Conservation (phyloP, 2,888 invertebrate genomes). For the Liopterus haemorrhoidalis region DNA sequence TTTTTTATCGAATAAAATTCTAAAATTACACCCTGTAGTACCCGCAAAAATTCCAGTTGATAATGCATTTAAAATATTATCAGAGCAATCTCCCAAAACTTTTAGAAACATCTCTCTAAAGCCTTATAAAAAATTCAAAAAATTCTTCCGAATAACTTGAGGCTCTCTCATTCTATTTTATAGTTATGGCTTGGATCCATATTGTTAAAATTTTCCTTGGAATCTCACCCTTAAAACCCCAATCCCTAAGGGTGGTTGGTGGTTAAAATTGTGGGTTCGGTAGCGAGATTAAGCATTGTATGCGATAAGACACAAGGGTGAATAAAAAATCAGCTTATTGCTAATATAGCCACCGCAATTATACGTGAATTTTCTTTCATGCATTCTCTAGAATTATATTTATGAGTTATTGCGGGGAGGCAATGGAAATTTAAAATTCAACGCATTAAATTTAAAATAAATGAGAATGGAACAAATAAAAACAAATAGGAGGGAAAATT, state of each 20-base stretch:
- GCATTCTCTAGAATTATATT: conserved; percentile 22
- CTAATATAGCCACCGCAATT: conserved; percentile 48
- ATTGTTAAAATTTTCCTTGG: conserved; percentile 36
- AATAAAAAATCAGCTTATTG: conserved; percentile 50
- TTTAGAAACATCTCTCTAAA: conserved; percentile 46
- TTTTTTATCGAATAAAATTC: not conserved
- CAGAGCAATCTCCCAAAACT: not conserved
- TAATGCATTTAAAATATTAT: not conserved
- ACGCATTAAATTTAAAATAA: too few relatives aligned
- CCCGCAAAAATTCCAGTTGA: not conserved
- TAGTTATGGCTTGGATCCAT: conserved; percentile 45
- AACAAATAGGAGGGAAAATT: too few relatives aligned
- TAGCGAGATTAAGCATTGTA: conserved; percentile 44
- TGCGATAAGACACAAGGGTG: conserved; percentile 46
- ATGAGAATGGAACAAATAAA: too few relatives aligned
- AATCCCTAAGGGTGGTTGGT: conserved; percentile 4
- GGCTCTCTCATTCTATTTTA: conserved; percentile 46
- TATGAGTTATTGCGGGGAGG: too few relatives aligned
- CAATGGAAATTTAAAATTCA: too few relatives aligned
- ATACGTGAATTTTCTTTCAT: conserved; percentile 38
- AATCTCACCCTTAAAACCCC: conserved; percentile 5
- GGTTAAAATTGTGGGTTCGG: conserved; percentile 34
- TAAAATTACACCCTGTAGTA: not conserved
- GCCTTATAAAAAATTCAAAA: conserved; percentile 20
- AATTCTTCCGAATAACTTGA: conserved; percentile 27